These are phyloP conservation scores for Cheilosia impressa DNA, from an alignment of 2,888 invertebrate species.

Conservation along the genomic window DNA sequence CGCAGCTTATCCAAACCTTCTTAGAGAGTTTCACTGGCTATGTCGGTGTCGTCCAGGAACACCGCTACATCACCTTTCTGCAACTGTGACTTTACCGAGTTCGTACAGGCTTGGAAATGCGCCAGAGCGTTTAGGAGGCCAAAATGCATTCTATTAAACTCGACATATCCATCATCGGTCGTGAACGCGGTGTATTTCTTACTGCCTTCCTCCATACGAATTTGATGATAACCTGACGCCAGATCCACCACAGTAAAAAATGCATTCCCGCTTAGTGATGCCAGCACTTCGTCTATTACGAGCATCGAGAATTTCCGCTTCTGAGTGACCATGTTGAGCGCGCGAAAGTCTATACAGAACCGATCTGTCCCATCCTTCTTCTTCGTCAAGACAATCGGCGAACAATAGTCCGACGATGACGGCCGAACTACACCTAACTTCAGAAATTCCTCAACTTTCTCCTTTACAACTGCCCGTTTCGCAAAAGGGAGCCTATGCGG, in stretches of 20 bases:
- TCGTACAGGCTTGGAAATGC: slow-evolving; percentile 49
- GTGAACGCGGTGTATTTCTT: slow-evolving; percentile 25
- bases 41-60: slow-evolving; percentile 9
- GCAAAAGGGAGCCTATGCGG: slow-evolving; percentile 32
- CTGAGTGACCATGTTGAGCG: slow-evolving; percentile 22
- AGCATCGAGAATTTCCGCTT: slow-evolving; percentile 44
- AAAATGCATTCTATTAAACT: slow-evolving; percentile 35
- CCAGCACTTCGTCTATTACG: slow-evolving; percentile 23
- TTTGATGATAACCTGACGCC: slow-evolving; percentile 35
- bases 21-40: not conserved
- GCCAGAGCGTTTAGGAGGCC: slow-evolving; percentile 16
- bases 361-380: slow-evolving; percentile 46
- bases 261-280: slow-evolving; percentile 8
- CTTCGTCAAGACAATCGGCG: slow-evolving; percentile 72
- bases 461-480: slow-evolving; percentile 15
- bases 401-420: slow-evolving; percentile 77
- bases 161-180: slow-evolving; percentile 34
- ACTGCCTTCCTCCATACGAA: slow-evolving; percentile 23
- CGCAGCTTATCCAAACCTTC: not conserved
- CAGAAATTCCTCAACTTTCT: slow-evolving; percentile 76
- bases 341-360: slow-evolving; percentile 78
- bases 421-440: slow-evolving; percentile 77
- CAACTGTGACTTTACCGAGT: slow-evolving; percentile 16
- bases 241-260: slow-evolving; percentile 37
- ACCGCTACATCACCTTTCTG: slow-evolving; percentile 15